These are phyloP conservation scores for Cottus gobio DNA, from an alignment of 2,113 vertebrate genomes.

Conservation along the genomic window DNA sequence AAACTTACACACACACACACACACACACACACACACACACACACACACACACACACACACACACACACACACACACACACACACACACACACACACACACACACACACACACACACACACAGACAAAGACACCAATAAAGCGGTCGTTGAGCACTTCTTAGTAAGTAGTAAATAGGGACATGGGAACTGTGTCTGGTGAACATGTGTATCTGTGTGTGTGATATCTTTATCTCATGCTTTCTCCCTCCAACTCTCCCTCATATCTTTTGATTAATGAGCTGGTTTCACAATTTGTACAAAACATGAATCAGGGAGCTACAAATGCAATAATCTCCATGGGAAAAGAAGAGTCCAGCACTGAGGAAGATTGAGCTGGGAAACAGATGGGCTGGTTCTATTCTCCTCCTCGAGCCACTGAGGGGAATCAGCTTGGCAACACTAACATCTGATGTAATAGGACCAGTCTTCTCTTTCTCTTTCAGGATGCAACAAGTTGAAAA, in stretches of 20 bases:
- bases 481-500: not conserved
- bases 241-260: slow-evolving; percentile 17
- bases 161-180: slow-evolving; percentile 64
- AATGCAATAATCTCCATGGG: slow-evolving; percentile 42
- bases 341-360: slow-evolving; percentile 24
- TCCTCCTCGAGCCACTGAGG: slow-evolving; percentile 22
- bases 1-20: too few relatives aligned
- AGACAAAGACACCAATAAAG: not conserved
- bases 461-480: not conserved
- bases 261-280: slow-evolving; percentile 43
- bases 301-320: slow-evolving; percentile 36
- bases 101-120: too few relatives aligned
- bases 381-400: slow-evolving; percentile 27
- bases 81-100: too few relatives aligned
- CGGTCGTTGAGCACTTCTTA: not conserved
- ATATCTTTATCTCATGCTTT: slow-evolving; percentile 16
- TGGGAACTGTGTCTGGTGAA: not conserved
- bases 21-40: too few relatives aligned
- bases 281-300: slow-evolving; percentile 16
- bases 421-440: slow-evolving; percentile 4
- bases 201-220: not conserved
- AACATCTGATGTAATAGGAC: not conserved
- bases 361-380: slow-evolving; percentile 32
- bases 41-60: too few relatives aligned
- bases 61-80: too few relatives aligned